Conservation (phyloP, 2,113 vertebrate species). For the chimpanzee (Pan troglodytes) region DNA sequence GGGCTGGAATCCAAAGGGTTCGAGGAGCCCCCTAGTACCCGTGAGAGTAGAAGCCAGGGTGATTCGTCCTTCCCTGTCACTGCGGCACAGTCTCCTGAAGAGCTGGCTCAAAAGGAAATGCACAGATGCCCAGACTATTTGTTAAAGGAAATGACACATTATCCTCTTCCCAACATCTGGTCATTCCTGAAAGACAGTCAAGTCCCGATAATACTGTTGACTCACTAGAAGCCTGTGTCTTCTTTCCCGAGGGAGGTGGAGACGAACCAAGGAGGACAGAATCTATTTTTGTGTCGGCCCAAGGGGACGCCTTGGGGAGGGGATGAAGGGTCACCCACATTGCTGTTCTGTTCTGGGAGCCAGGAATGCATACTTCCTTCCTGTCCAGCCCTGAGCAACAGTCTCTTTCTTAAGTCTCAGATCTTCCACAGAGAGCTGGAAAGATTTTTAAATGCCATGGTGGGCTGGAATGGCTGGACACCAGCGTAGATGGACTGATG, state of each 20-base stretch:
- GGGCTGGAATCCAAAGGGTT: not conserved
- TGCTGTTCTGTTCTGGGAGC: not conserved
- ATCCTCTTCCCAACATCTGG: constrained; percentile 73
- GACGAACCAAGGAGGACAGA: not conserved
- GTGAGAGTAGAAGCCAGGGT: not conserved
- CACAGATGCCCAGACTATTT: constrained; percentile 64
- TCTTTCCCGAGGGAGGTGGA: constrained; percentile 12
- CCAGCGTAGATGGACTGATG: not conserved
- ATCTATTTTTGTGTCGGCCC: constrained; percentile 61
- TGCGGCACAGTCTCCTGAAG: not conserved
- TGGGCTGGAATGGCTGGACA: not conserved
- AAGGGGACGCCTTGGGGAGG: constrained; percentile 7
- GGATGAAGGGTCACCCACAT: constrained; percentile 47
- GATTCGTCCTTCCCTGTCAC: not conserved
- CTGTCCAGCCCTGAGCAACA: constrained; percentile 37
- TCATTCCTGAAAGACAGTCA: constrained; percentile 64
- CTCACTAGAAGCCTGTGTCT: constrained; percentile 53
- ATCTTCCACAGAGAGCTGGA: not conserved
- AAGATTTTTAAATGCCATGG: not conserved
- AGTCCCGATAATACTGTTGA: constrained; percentile 17
- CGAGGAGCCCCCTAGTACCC: not conserved
- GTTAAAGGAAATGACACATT: constrained; percentile 74
- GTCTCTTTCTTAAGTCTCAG: not conserved
- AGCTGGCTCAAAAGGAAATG: constrained; percentile 56
- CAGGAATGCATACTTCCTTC: constrained; percentile 56